phyloP scores from a whole-genome alignment of 2,888 invertebrate species.

The Frankliniella intonsa region DNA sequence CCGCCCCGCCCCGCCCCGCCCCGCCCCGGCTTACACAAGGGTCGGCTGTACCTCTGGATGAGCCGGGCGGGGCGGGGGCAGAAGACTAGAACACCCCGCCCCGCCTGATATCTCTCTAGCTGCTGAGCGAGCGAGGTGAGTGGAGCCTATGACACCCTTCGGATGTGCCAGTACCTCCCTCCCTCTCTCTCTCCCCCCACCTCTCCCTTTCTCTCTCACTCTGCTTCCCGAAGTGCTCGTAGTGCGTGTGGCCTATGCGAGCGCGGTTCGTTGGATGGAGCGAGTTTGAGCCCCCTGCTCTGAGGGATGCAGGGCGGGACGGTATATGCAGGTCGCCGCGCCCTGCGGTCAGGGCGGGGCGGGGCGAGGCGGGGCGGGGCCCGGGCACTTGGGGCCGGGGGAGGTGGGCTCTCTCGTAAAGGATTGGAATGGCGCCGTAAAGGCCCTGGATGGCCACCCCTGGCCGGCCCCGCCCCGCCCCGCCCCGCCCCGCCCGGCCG shows the following conservation, averaged over 20 bases:
- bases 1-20: too few relatives aligned
- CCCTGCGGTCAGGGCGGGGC: background rate
- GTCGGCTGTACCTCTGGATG: background rate
- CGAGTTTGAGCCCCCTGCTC: too few relatives aligned
- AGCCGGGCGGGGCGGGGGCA: background rate
- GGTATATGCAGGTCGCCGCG: background rate
- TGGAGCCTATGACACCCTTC: too few relatives aligned
- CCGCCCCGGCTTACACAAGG: background rate
- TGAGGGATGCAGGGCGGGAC: background rate
- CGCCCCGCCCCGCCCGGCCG: background rate
- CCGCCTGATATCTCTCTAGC: too few relatives aligned
- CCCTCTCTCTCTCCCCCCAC: too few relatives aligned
- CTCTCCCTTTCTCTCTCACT: too few relatives aligned
- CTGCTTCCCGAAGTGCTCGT: too few relatives aligned
- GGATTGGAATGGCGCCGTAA: constrained; percentile 22
- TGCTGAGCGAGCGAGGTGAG: too few relatives aligned
- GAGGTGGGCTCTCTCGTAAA: constrained; percentile 16
- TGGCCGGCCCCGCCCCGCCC: background rate
- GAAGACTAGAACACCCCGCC: background rate
- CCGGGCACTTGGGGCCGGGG: background rate
- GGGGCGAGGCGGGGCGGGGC: background rate
- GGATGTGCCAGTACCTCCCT: too few relatives aligned
- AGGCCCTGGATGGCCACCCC: background rate
- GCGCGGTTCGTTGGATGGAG: too few relatives aligned
- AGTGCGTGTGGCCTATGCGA: too few relatives aligned